A percentile compares a stretch with the other conserved stretches of the same genome.
Evolutionary conservation across 2,113 vertebrate genomes (phyloP).

Genomic region (Parus major): DNA sequence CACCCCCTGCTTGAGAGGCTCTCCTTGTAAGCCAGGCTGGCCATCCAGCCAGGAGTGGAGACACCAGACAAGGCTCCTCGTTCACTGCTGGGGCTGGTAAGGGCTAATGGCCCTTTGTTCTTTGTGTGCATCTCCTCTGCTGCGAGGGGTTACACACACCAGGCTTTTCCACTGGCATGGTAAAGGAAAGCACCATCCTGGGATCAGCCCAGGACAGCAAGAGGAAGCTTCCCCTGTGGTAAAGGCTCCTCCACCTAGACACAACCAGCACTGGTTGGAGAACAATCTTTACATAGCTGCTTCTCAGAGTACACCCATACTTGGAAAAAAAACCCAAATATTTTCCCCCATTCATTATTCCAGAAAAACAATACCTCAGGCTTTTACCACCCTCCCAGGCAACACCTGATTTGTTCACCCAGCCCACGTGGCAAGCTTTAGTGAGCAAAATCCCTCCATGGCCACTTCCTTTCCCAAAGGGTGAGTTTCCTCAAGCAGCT

Average conservation of each 20-base stretch:
- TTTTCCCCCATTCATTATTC: neutral
- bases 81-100: neutral
- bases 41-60: neutral
- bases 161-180: neutral
- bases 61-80: fast-evolving
- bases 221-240: neutral
- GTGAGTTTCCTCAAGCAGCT: slow-evolving; percentile 9
- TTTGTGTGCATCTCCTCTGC: neutral
- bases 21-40: neutral
- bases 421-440: neutral
- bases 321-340: neutral
- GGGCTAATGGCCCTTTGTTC: fast-evolving
- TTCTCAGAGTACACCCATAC: neutral
- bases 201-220: neutral
- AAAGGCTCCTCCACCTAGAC: neutral
- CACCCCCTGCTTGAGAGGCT: neutral
- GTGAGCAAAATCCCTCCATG: neutral
- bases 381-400: neutral
- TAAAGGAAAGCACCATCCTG: neutral
- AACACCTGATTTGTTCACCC: neutral
- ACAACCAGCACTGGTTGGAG: neutral
- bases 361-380: neutral
- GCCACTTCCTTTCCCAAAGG: neutral
- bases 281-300: neutral
- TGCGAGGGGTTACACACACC: fast-evolving